phyloP scores from a whole-genome alignment of 2,888 invertebrate genomes.

The Leptinotarsa haldemani region DNA sequence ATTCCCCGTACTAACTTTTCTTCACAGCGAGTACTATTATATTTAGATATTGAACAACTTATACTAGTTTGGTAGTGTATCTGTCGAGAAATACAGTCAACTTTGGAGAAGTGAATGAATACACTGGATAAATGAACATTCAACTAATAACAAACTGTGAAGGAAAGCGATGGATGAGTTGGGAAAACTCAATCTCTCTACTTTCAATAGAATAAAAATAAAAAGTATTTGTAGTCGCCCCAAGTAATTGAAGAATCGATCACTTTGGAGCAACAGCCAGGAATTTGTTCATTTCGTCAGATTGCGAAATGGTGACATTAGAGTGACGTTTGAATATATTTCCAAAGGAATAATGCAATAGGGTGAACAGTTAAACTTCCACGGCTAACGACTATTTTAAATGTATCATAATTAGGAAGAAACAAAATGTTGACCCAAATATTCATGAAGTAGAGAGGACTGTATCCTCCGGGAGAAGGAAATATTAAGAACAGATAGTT shows the following conservation, averaged over 20 bases:
- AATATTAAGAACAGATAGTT: too few species aligned
- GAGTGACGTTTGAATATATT: not conserved
- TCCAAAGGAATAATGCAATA: not conserved
- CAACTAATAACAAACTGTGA: not conserved
- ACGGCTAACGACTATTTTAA: too few species aligned
- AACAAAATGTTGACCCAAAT: too few species aligned
- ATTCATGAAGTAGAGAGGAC: too few species aligned
- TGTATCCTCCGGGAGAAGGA: too few species aligned
- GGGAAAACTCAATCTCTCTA: conserved; percentile 3
- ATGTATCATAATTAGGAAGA: too few species aligned
- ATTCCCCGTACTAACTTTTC: too few species aligned
- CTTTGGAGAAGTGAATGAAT: not conserved
- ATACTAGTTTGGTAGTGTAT: too few species aligned
- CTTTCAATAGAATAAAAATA: conserved; percentile 22
- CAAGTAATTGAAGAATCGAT: conserved; percentile 8
- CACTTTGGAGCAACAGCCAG: not conserved
- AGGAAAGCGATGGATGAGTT: not conserved
- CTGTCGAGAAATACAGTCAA: too few species aligned
- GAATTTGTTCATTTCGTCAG: conserved; percentile 6
- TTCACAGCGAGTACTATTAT: too few species aligned
- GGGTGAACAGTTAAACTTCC: too few species aligned
- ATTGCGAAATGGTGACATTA: not conserved
- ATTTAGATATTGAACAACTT: too few species aligned
- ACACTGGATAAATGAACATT: not conserved
- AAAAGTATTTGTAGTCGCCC: not conserved